A percentile compares a stretch with the other conserved stretches of the same genome.
These are phyloP conservation scores for Noctuana brunneofusca DNA, from an alignment of 2,888 invertebrate genomes.

Conservation along the genomic window DNA sequence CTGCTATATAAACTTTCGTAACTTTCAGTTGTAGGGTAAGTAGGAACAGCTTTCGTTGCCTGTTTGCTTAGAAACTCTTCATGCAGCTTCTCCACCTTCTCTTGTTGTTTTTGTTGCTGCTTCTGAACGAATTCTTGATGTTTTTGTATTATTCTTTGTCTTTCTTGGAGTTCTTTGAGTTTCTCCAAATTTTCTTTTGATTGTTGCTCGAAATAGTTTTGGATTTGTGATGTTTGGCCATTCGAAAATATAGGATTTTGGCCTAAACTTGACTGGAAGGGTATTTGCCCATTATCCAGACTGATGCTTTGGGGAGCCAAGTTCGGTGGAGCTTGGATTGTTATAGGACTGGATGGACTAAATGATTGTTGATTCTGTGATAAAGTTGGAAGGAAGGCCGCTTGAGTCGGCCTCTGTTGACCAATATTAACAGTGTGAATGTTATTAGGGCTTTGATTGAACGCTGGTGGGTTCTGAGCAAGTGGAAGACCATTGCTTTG, in stretches of 20 bases:
- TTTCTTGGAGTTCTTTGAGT: constrained; percentile 87
- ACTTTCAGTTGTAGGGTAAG: constrained; percentile 75
- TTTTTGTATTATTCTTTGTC: constrained; percentile 88
- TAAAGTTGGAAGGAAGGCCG: constrained; percentile 69
- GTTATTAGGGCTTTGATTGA: constrained; percentile 57
- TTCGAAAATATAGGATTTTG: constrained; percentile 74
- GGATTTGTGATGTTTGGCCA: constrained; percentile 79
- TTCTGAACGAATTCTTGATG: constrained; percentile 90
- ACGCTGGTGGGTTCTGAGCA: constrained; percentile 56
- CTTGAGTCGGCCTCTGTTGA: constrained; percentile 68
- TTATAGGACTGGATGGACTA: constrained; percentile 69
- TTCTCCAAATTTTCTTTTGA: constrained; percentile 84
- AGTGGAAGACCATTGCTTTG: constrained; percentile 58
- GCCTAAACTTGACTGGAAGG: constrained; percentile 66
- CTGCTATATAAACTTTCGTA: constrained; percentile 69
- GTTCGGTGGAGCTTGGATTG: constrained; percentile 75
- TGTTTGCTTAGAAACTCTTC: constrained; percentile 88
- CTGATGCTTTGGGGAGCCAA: constrained; percentile 66
- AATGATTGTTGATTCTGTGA: constrained; percentile 62
- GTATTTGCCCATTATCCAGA: constrained; percentile 64
- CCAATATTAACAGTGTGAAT: constrained; percentile 58
- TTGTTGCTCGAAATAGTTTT: constrained; percentile 83
- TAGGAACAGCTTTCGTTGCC: constrained; percentile 83
- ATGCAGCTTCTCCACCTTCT: constrained; percentile 88
- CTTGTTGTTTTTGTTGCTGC: constrained; percentile 90